Base-by-base conservation (phyloP, 2,888 invertebrate genomes). In the Ganaspis brasiliensis region DNA sequence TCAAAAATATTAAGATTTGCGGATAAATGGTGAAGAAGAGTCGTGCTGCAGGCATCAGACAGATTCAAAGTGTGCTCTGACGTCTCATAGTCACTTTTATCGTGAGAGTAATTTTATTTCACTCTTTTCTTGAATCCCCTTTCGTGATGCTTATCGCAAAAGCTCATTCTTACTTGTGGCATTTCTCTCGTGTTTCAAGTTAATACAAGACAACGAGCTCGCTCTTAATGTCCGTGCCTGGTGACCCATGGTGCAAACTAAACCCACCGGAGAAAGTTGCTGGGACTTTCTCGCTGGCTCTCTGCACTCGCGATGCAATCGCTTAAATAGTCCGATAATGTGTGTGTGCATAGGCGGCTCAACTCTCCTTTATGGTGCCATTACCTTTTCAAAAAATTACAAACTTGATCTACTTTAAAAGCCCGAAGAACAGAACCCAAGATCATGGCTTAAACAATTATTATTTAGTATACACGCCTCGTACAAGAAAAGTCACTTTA, bases 161-260 rank as follows among this genome's bases (percentile, higher is more conserved):
- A 35, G 45, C 19, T 24, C 57, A 63, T 70, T 75, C 63, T 57
- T 70, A 74, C 16, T 21, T 31, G 77, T 63, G 74, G 52, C 74
- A 63, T 31, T 75, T 79, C 78, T 73, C 70, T 75, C 73, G 55
- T 73, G 78, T 76, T 79, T 77, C 75, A 80, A 73, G 73, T 79
- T 77, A 57, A 79, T 79, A 76, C 82, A 82, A 78, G 82, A 82
- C 81, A 77, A 81, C 84, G 82, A 84, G 83, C 81, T 87, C 86
- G 86, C 84, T 89, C 85, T 89, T 87, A 88, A 89, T 88, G 87
- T 85, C 85, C 87, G 85, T 89, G 87, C 82, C 88, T 89, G 89
- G 89, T 90, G 90, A 90, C 90, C 90, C 88, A 86, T 86, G 88
- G 88, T 89, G 90, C 89, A 89, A 90, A 87, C 87, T 89, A 89